A percentile compares a stretch with the other conserved stretches of the same genome.
These are phyloP conservation scores for Hippoglossus stenolepis DNA, from an alignment of 2,113 vertebrate species.

Conservation along the genomic window DNA sequence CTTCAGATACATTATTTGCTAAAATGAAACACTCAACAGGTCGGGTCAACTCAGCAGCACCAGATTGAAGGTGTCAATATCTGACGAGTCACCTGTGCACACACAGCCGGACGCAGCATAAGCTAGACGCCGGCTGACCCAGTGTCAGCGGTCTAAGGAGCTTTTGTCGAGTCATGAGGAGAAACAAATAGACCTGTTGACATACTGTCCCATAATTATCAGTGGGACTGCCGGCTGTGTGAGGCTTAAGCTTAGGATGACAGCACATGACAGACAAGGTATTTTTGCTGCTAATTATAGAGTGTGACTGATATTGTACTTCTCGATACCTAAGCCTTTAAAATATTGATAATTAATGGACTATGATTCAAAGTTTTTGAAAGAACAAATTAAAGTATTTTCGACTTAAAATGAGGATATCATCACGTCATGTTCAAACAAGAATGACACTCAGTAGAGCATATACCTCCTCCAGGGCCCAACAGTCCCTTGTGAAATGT, in stretches of 20 bases:
- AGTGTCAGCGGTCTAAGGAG: conserved; percentile 46
- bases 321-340: not conserved
- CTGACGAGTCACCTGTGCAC: conserved; percentile 45
- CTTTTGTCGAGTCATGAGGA: conserved; percentile 52
- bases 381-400: not conserved
- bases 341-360: not conserved
- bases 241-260: conserved; percentile 19
- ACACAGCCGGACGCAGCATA: conserved; percentile 21
- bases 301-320: not conserved
- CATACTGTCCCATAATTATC: conserved; percentile 25
- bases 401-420: not conserved
- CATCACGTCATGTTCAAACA: not conserved
- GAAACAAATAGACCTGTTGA: conserved; percentile 14
- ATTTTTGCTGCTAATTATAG: not conserved
- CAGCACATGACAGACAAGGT: not conserved
- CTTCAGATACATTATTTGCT: not conserved
- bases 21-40: not conserved
- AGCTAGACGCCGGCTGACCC: conserved; percentile 1
- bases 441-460: not conserved
- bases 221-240: not conserved
- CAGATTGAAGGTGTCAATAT: not conserved
- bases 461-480: not conserved
- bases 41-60: conserved; percentile 3
- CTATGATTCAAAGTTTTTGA: not conserved
- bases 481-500: too few species aligned